These are phyloP conservation scores for Pediacus dermestoides DNA, from an alignment of 2,888 invertebrate species.

Conservation along the genomic window DNA sequence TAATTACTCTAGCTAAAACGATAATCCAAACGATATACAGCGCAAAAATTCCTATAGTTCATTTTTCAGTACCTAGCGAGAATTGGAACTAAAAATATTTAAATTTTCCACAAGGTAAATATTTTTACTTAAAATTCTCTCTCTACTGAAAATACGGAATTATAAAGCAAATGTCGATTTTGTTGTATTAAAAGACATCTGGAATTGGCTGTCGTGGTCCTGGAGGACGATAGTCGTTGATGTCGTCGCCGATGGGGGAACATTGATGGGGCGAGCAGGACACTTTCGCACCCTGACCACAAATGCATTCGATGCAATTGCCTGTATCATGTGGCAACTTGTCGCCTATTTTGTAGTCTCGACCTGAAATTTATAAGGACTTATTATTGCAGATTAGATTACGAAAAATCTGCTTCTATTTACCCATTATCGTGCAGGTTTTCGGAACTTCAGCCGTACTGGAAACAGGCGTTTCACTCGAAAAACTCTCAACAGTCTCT, in stretches of 20 bases:
- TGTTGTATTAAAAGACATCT: conserved; percentile 30
- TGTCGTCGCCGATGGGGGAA: conserved; percentile 44
- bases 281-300: conserved; percentile 55
- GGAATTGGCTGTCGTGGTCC: conserved; percentile 34
- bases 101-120: too few species aligned
- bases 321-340: conserved; percentile 65
- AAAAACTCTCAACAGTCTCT: conserved; percentile 15
- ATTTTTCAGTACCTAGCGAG: too few species aligned
- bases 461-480: conserved; percentile 24
- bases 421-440: conserved; percentile 52
- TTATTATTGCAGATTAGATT: conserved; percentile 2
- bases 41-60: too few species aligned
- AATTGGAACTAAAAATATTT: too few species aligned
- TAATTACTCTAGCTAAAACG: too few species aligned
- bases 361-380: conserved; percentile 56
- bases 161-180: too few species aligned
- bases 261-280: conserved; percentile 50
- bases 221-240: conserved; percentile 47
- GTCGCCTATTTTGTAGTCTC: conserved; percentile 62
- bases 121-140: too few species aligned
- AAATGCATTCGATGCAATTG: conserved; percentile 68
- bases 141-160: not conserved
- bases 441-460: conserved; percentile 37
- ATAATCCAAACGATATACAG: too few species aligned
- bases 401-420: conserved; percentile 23